Percentiles rank a stretch among this genome's conserved stretches.
Evolutionary conservation across 2,113 vertebrate species (phyloP).

Genomic region (Tamias sibiricus): DNA sequence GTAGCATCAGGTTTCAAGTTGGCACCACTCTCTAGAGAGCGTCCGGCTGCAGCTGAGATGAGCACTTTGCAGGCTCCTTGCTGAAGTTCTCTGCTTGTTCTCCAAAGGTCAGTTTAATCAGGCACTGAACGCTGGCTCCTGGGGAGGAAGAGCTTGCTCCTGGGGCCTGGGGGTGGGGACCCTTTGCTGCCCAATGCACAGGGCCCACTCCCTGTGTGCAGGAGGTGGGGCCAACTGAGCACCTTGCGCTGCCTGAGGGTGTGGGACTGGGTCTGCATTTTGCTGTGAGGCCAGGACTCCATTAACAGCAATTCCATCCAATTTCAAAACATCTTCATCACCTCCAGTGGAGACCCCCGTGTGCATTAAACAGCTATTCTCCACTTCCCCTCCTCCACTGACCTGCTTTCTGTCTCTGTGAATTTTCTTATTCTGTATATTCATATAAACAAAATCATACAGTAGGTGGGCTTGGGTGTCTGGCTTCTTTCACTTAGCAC

Average conservation of each 20-base stretch:
- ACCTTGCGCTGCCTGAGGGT: not conserved
- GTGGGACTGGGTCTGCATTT: not conserved
- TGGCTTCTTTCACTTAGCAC: not conserved
- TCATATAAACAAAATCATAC: not conserved
- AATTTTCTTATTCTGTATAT: not conserved
- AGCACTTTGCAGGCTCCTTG: accelerated
- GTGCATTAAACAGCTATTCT: too few species aligned
- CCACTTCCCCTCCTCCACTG: not conserved
- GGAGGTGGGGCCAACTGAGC: not conserved
- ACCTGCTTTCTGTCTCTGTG: not conserved
- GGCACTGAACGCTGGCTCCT: not conserved
- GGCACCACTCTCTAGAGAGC: not conserved
- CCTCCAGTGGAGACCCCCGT: not conserved
- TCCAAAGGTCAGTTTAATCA: not conserved
- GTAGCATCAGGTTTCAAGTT: not conserved
- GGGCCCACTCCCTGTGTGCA: not conserved
- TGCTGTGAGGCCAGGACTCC: not conserved
- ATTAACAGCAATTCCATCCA: not conserved
- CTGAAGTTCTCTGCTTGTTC: not conserved
- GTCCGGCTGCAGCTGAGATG: not conserved
- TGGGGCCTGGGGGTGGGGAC: not conserved
- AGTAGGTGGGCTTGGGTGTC: not conserved
- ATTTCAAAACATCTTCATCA: not conserved
- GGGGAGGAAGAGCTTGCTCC: not conserved
- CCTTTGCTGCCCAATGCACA: not conserved